These are phyloP conservation scores for Mesocricetus auratus DNA, from an alignment of 2,113 vertebrate species.

Conservation along the genomic window DNA sequence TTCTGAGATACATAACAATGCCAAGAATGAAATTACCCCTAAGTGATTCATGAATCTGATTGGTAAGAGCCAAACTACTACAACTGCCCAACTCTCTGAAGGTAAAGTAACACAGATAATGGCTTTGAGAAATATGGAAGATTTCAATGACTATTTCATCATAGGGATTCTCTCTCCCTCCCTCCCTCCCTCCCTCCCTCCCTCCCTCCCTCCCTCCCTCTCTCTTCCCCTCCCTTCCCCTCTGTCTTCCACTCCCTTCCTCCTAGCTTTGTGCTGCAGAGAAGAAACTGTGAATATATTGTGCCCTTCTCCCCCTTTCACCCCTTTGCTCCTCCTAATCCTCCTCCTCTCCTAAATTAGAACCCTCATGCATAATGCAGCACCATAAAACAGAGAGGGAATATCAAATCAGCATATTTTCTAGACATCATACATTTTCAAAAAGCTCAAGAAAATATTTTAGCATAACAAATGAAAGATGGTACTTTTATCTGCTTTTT, in stretches of 20 bases:
- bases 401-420: not conserved
- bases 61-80: not conserved
- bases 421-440: not conserved
- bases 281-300: not conserved
- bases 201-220: not conserved
- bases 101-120: not conserved
- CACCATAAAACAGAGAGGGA: not conserved
- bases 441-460: not conserved
- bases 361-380: not conserved
- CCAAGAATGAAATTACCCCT: not conserved
- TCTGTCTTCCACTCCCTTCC: not conserved
- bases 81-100: not conserved
- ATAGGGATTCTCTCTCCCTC: not conserved
- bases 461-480: not conserved
- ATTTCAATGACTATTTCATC: not conserved
- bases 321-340: not conserved
- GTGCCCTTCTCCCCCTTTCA: not conserved
- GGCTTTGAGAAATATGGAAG: not conserved
- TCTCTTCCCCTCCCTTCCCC: not conserved
- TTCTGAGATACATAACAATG: not conserved
- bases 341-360: not conserved
- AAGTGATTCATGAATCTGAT: not conserved
- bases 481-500: not conserved
- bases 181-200: not conserved
- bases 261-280: not conserved